Conservation (phyloP, 2,113 vertebrate genomes). For the Castor canadensis region DNA sequence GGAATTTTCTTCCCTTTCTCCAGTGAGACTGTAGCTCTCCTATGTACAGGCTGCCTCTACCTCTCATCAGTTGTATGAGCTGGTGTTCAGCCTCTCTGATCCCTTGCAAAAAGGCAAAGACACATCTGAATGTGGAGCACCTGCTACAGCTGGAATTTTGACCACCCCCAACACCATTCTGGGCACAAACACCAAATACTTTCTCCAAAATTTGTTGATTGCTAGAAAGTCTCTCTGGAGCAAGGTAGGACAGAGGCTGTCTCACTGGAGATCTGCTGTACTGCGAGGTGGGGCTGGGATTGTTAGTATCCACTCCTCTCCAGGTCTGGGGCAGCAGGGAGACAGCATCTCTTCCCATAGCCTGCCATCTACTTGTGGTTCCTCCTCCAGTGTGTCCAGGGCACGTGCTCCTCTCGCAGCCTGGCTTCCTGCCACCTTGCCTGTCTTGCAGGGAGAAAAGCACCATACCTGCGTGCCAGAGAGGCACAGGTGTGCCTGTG, state of each 20-base stretch:
- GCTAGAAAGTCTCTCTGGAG: neutral
- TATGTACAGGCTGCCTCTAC: neutral
- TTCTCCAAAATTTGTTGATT: neutral
- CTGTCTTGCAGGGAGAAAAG: neutral
- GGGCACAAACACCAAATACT: neutral
- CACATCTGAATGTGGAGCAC: neutral
- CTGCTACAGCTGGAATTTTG: neutral
- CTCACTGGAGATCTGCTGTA: neutral
- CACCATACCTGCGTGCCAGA: conserved; percentile 23
- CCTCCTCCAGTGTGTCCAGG: neutral
- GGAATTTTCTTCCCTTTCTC: neutral
- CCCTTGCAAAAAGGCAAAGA: neutral
- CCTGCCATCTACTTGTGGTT: neutral
- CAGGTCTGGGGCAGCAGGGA: neutral
- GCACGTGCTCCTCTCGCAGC: neutral
- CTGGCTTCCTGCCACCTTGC: conserved; percentile 48
- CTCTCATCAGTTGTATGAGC: neutral
- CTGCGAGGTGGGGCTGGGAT: neutral
- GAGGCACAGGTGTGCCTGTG: conserved; percentile 66
- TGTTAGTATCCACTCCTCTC: neutral
- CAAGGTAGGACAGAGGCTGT: neutral
- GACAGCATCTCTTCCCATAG: neutral
- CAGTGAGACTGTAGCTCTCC: neutral
- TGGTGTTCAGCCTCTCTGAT: neutral
- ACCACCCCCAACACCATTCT: neutral